Percentiles rank a stretch among this genome's conserved stretches.
phyloP scores from a whole-genome alignment of 2,888 invertebrate genomes.

The Agrochola lota region DNA sequence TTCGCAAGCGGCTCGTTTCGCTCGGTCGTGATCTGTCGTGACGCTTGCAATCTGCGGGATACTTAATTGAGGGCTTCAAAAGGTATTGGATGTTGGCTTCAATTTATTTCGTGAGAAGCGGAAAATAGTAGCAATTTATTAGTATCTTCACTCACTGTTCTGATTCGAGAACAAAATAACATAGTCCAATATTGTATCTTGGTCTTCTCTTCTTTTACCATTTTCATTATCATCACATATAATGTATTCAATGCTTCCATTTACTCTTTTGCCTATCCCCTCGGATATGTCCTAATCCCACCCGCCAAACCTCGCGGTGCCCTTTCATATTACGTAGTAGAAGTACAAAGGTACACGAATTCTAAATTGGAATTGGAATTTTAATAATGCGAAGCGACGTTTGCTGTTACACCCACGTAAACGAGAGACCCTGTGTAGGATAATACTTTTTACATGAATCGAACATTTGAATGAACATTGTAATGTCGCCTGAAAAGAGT shows the following conservation, averaged over 20 bases:
- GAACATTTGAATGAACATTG: background rate
- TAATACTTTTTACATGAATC: conserved; percentile 24
- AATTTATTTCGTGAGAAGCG: conserved; percentile 26
- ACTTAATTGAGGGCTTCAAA: conserved; percentile 44
- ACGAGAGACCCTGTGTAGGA: conserved; percentile 11
- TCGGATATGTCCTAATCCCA: conserved; percentile 6
- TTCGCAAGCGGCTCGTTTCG: conserved; percentile 22
- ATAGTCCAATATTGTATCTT: background rate
- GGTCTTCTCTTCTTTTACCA: background rate
- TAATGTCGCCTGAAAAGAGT: conserved; percentile 13
- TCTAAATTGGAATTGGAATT: conserved; percentile 33
- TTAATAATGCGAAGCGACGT: conserved; percentile 34
- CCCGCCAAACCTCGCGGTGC: conserved; percentile 1
- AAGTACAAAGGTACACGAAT: conserved; percentile 17
- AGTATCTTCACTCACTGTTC: background rate
- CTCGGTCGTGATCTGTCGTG: conserved; percentile 25
- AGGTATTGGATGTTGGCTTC: conserved; percentile 31
- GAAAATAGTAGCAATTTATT: conserved; percentile 14
- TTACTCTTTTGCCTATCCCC: background rate
- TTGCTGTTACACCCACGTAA: conserved; percentile 32
- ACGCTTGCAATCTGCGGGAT: conserved; percentile 40
- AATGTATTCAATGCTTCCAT: background rate
- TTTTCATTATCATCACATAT: background rate
- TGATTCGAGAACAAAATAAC: background rate
- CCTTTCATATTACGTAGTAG: conserved; percentile 13